Conservation (phyloP, 2,888 invertebrate species). For the Ormyrus nitidulus region DNA sequence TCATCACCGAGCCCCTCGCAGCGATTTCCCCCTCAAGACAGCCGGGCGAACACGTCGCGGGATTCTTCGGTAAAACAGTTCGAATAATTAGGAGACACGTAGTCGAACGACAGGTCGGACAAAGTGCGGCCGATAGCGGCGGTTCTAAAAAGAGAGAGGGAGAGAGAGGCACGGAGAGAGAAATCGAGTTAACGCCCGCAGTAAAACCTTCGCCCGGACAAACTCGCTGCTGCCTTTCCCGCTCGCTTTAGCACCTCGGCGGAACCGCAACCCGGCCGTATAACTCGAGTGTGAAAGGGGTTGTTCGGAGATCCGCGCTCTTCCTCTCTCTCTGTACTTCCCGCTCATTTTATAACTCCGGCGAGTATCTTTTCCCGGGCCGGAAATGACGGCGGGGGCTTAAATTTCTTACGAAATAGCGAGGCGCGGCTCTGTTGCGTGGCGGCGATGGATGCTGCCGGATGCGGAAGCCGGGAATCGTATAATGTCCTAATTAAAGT, state of each 20-base stretch:
- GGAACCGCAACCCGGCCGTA: slow-evolving; percentile 62
- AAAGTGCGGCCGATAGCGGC: neutral
- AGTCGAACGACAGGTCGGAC: slow-evolving; percentile 20
- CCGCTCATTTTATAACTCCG: slow-evolving; percentile 46
- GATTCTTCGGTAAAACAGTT: neutral
- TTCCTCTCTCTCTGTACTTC: neutral
- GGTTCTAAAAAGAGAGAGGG: neutral
- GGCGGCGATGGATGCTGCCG: too few relatives aligned
- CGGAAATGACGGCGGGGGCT: slow-evolving; percentile 33
- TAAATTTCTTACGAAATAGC: slow-evolving; percentile 37
- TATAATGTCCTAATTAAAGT: slow-evolving; percentile 32
- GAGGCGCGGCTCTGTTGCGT: neutral
- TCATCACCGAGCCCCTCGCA: too few relatives aligned
- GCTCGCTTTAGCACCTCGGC: slow-evolving; percentile 62
- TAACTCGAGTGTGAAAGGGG: slow-evolving; percentile 61
- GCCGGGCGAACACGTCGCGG: too few relatives aligned
- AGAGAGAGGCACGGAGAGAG: slow-evolving; percentile 46
- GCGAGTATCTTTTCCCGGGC: slow-evolving; percentile 49
- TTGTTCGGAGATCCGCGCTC: slow-evolving; percentile 59
- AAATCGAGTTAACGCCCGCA: slow-evolving; percentile 71
- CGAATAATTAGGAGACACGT: slow-evolving; percentile 27
- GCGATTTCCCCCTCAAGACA: too few relatives aligned
- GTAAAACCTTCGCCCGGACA: slow-evolving; percentile 68
- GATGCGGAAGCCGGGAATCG: neutral
- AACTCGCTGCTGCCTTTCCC: slow-evolving; percentile 61